phyloP scores from a whole-genome alignment of 2,113 vertebrate species.

The Diglossa brunneiventris region DNA sequence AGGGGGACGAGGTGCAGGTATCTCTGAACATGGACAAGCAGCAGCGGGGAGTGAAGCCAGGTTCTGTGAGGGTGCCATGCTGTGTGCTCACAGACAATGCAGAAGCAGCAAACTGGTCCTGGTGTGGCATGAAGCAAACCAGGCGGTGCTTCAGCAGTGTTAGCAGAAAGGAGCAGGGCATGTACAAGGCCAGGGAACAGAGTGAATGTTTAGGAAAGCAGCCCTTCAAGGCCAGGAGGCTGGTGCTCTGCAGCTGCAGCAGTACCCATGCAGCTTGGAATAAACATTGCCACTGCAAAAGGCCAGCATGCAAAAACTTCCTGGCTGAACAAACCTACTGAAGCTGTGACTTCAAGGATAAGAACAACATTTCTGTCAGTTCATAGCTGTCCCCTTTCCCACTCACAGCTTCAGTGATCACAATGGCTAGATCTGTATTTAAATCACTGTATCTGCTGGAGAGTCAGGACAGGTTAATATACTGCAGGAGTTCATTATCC shows the following conservation, averaged over 20 bases:
- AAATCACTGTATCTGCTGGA: neutral
- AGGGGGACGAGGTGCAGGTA: accelerated
- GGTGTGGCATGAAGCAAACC: neutral
- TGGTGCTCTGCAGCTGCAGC: neutral
- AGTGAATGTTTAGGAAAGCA: neutral
- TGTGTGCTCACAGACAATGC: neutral
- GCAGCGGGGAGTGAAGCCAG: neutral
- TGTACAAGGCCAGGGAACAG: neutral
- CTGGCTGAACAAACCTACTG: neutral
- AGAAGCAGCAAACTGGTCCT: neutral
- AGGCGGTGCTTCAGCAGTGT: neutral
- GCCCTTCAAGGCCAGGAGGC: neutral
- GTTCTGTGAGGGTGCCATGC: accelerated
- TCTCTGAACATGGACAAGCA: accelerated
- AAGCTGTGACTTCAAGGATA: neutral
- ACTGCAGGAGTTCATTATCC: neutral
- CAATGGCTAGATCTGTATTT: neutral
- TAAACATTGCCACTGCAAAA: neutral
- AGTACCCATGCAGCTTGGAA: accelerated
- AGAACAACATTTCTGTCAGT: neutral
- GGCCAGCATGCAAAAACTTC: neutral
- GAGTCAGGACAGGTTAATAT: neutral
- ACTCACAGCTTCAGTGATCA: neutral
- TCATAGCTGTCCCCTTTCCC: neutral
- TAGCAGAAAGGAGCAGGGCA: neutral